phyloP scores from a whole-genome alignment of 2,888 invertebrate species.

The Lasioglossum vierecki region DNA sequence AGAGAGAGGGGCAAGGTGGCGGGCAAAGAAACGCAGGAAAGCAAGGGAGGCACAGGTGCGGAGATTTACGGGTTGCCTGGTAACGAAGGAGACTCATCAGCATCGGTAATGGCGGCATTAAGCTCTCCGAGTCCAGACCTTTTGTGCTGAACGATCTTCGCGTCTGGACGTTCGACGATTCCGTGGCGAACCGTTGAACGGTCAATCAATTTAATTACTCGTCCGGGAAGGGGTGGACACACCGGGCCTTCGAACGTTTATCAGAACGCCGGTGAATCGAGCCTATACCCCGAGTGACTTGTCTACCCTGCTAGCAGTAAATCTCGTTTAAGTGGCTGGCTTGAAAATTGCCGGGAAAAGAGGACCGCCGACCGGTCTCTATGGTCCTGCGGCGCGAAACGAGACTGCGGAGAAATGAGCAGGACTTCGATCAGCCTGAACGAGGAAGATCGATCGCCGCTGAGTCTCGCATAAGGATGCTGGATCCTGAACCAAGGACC shows the following conservation, averaged over 20 bases:
- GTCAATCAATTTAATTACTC: conserved; percentile 75
- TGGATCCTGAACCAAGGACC: background rate
- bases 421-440: background rate
- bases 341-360: conserved; percentile 46
- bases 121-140: conserved; percentile 61
- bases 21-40: conserved; percentile 31
- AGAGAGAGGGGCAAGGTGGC: conserved; percentile 13
- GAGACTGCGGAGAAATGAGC: conserved; percentile 5
- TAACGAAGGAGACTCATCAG: conserved; percentile 78
- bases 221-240: conserved; percentile 50
- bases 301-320: conserved; percentile 59
- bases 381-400: conserved; percentile 18
- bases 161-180: conserved; percentile 33
- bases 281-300: conserved; percentile 60
- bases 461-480: background rate
- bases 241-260: conserved; percentile 45
- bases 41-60: conserved; percentile 34
- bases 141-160: conserved; percentile 59
- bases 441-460: conserved; percentile 11
- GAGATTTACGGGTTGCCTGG: conserved; percentile 74
- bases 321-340: conserved; percentile 57
- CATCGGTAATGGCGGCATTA: conserved; percentile 72
- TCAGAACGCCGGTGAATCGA: conserved; percentile 39
- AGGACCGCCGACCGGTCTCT: conserved; percentile 7
- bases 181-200: conserved; percentile 42